Conservation (phyloP, 2,113 vertebrate species). For the Eptesicus fuscus region DNA sequence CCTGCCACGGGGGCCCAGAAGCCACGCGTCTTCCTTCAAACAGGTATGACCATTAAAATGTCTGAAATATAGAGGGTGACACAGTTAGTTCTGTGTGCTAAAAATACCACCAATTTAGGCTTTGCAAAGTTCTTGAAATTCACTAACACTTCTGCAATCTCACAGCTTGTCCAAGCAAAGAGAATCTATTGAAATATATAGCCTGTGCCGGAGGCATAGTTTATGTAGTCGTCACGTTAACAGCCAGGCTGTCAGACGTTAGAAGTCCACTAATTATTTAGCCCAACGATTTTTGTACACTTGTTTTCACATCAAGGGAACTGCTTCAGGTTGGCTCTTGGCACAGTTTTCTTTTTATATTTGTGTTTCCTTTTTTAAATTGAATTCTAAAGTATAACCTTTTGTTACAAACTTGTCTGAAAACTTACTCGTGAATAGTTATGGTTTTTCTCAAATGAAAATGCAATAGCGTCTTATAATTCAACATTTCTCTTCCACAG, state of each 20-base stretch:
- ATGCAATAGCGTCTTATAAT: conserved; percentile 20
- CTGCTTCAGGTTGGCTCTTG: not conserved
- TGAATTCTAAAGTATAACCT: conserved; percentile 29
- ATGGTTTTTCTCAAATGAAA: conserved; percentile 40
- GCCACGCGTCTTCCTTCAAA: not conserved
- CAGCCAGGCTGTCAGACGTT: not conserved
- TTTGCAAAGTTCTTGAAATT: not conserved
- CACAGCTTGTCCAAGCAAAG: not conserved
- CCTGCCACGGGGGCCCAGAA: not conserved
- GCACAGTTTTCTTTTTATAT: not conserved
- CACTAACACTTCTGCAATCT: not conserved
- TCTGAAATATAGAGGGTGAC: not conserved
- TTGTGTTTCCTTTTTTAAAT: not conserved
- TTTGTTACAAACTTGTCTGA: conserved; percentile 47
- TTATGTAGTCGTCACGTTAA: not conserved
- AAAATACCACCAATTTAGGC: not conserved
- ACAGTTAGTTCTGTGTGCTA: not conserved
- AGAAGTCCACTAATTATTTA: not conserved
- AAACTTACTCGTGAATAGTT: conserved; percentile 11
- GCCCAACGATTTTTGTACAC: not conserved
- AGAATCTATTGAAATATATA: not conserved
- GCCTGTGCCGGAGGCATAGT: not conserved
- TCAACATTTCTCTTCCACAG: conserved; percentile 35
- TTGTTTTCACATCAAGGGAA: not conserved
- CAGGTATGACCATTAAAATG: not conserved